These are phyloP conservation scores for Choristoneura rosaceana DNA, from an alignment of 2,888 invertebrate genomes.

Conservation along the genomic window DNA sequence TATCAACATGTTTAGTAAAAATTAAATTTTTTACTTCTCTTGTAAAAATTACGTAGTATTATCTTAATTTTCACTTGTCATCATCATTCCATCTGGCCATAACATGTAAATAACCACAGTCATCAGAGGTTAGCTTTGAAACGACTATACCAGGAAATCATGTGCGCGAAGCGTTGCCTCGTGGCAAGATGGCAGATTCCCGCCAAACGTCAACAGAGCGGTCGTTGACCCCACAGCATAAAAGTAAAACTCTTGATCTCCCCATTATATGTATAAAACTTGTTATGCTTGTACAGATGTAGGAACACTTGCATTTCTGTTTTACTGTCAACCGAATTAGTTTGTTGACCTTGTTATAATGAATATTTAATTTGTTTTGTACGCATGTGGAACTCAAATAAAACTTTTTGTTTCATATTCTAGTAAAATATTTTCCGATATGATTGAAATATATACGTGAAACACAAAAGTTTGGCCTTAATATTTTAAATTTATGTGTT, in stretches of 20 bases:
- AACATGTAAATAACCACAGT: neutral
- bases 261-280: constrained; percentile 29
- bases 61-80: neutral
- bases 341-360: constrained; percentile 10
- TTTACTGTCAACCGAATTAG: constrained; percentile 16
- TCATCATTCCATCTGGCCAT: neutral
- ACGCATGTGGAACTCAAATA: neutral
- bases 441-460: no score
- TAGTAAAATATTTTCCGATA: no score
- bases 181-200: constrained; percentile 55
- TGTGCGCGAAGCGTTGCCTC: constrained; percentile 7
- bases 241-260: constrained; percentile 75
- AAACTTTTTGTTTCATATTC: neutral
- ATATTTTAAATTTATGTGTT: no score
- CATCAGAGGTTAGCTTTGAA: neutral
- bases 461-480: no score
- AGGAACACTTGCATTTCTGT: constrained; percentile 26
- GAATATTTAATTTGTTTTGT: neutral
- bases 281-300: constrained; percentile 33
- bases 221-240: constrained; percentile 57
- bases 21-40: no score
- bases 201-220: constrained; percentile 55
- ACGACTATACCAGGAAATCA: neutral
- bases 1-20: no score
- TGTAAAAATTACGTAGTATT: no score